A percentile compares a stretch with the other conserved stretches of the same genome.
Conservation (phyloP, 1,140 invertebrate genomes). For the Caenorhabditis inopinata region DNA sequence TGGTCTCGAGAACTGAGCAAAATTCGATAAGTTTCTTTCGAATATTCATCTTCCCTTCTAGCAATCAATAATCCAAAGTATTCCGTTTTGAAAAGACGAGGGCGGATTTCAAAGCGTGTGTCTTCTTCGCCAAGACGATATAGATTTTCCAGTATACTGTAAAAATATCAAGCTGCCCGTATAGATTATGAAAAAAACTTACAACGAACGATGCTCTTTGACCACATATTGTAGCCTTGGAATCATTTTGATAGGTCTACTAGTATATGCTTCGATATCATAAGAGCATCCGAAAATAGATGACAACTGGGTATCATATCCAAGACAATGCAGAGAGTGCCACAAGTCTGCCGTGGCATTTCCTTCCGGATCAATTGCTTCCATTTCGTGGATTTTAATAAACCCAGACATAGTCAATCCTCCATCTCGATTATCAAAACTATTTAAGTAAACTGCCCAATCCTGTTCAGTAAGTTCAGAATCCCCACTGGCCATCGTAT, state of each 20-base stretch:
- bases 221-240: background rate
- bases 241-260: background rate
- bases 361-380: conserved; percentile 8
- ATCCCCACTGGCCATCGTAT: background rate
- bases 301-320: background rate
- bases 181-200: background rate
- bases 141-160: background rate
- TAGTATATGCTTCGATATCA: background rate
- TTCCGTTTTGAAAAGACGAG: background rate
- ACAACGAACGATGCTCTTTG: conserved; percentile 5
- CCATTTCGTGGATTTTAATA: background rate
- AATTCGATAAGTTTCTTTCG: background rate
- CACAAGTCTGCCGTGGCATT: background rate
- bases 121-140: background rate
- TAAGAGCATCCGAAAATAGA: background rate
- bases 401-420: background rate
- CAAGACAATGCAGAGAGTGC: background rate
- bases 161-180: background rate
- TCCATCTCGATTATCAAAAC: conserved; percentile 27
- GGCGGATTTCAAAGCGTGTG: background rate
- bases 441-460: background rate
- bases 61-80: conserved; percentile 1
- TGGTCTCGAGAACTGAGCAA: background rate
- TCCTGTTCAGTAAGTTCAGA: conserved; percentile 14
- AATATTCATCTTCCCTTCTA: background rate